Base-by-base conservation (phyloP, 1,140 invertebrate species). In the Papilio polyxenes region DNA sequence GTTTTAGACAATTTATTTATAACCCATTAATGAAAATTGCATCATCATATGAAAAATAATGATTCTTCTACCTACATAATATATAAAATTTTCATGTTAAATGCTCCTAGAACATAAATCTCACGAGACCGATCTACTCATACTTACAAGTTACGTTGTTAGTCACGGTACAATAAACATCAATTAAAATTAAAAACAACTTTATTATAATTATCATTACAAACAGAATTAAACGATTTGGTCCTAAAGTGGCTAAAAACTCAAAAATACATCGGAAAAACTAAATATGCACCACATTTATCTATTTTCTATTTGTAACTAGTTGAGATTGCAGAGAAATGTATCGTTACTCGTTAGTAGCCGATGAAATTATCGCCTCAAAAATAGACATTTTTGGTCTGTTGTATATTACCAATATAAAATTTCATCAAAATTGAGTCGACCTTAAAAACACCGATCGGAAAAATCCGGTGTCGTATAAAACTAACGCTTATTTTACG, bases 21-120 rank as follows among this genome's bases (percentile, higher is more conserved):
- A 93, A 93, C 91, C 91, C 91, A 92, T 88, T 89, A 91, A 90
- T 91, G 85, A 92, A 92, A 92, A 93, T 91, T 92, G 89, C 88
- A 92, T 92, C 86, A 87, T 90, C 90, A 91, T 93, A 94, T 92
- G 92, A 93, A 94, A 94, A 93, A 93, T 94, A 94, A 93, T 92
- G 88, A 92, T 92, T 90, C 88, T 89, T 92, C 91, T 93, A 93
- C 89, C 91, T 90, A 91, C 91, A 90, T 90, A 90, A 92, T 90
- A 91, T 92, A 90, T 90, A 90, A 87, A 89, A 89, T 89, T 89
- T 31, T 88, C 86, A 90, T 91, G 89, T 93, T 94, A 94, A 94
- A 94, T 93, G 92, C 93, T 92, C 90, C 91, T 93, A 93, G 90
- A 92, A 92, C 89, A 89, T 91, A 90, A 90, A 94, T 91, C 90